Evolutionary conservation across 2,113 vertebrate species (phyloP), one percentile per base, ranked within the genome.

Genomic region (Circaetus gallicus): DNA sequence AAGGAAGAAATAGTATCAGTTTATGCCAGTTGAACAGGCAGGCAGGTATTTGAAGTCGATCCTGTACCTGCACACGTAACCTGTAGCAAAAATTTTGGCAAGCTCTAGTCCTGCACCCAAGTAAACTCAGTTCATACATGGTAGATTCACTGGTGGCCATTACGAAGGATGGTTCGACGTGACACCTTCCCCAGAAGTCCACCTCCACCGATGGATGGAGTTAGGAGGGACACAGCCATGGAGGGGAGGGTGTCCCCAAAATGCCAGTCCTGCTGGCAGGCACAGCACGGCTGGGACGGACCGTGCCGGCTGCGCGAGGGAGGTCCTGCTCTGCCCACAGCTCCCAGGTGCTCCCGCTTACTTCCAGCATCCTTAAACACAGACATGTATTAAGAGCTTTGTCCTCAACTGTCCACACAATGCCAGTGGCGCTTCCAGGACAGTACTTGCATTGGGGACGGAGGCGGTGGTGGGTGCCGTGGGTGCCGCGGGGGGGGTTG

Each of bases 381-480:
- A 16, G n/a, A 4, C 2, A 2, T 7, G 22, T 32, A 4, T 21
- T 17, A 34, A 34, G 80, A 40, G 55, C 53, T 59, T 71, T 42
- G n/a, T 21, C 80, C 45, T 61, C 81, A 13, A 34, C 4, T 50
- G 66, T 29, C 43, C 81, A 4, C 36, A 2, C 28, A 10, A 8
- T 16, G n/a, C 21, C 16, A 10, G 53, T 21, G 80, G 42, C 22
- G 16, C 63, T 26, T 38, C 11, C 2, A 16, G 63, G 34, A 16
- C 52, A 6, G 42, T 5, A 34, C 52, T 10, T 11, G 38, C 50
- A 2, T 2, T 1, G 38, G 42, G 50, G 62, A 25, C 2, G 2
- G 52, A 13, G n/a, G 65, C 3, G 3, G 65, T 6, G 26, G 40
- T 22, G 40, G 61, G 47, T 47, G 43, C 22, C 3, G 21, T 7